phyloP scores from a whole-genome alignment of 23 tunicate genomes.

The Ascidia mentula region DNA sequence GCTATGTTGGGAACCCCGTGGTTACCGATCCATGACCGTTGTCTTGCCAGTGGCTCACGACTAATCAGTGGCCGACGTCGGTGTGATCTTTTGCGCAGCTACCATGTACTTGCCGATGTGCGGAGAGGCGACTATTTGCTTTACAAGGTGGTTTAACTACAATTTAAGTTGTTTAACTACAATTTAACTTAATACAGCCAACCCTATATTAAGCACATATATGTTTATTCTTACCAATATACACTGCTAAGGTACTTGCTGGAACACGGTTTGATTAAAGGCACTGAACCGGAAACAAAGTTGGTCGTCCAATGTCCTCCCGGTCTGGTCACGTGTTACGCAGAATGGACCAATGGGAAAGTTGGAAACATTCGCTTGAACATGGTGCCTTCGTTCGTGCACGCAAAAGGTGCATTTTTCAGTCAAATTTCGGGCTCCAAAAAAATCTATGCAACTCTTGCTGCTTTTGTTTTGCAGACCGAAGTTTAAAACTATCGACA shows the following conservation, averaged over 20 bases:
- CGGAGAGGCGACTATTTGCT: slow-evolving; percentile 17
- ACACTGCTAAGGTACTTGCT: background rate
- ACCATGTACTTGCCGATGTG: slow-evolving; percentile 17
- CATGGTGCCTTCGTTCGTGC: slow-evolving; percentile 20
- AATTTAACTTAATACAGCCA: background rate
- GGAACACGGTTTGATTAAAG: slow-evolving; percentile 14
- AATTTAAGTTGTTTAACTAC: no score
- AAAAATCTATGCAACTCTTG: no score
- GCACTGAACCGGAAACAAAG: slow-evolving; percentile 24
- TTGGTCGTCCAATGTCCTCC: slow-evolving; percentile 17
- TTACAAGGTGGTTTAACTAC: slow-evolving; percentile 21
- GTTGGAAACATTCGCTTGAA: slow-evolving; percentile 14
- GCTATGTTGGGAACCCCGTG: slow-evolving; percentile 22
- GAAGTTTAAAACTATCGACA: background rate
- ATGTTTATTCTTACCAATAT: background rate
- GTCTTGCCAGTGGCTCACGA: slow-evolving; percentile 14
- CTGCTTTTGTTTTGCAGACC: background rate
- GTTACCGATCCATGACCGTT: slow-evolving; percentile 15
- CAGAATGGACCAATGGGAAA: slow-evolving; percentile 23
- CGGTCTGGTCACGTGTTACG: slow-evolving; percentile 25
- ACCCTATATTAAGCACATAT: background rate
- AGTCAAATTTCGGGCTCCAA: background rate
- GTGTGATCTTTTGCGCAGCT: slow-evolving; percentile 10
- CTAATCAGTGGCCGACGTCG: slow-evolving; percentile 13
- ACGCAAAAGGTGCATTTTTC: background rate